Conservation (phyloP, 2,888 invertebrate species). For the Drosophila nigricruria region DNA sequence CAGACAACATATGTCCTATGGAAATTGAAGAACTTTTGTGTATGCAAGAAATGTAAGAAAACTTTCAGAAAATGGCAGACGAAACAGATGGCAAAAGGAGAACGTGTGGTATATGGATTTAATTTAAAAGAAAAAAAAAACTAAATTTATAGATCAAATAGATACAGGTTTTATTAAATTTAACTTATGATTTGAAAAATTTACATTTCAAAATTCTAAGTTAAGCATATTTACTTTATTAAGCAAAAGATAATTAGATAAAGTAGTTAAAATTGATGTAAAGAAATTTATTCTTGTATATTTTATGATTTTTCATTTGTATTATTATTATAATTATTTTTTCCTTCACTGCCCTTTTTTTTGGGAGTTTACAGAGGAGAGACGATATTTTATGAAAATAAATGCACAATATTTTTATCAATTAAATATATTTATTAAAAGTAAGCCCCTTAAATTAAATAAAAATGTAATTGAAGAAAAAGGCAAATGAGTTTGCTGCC, state of each 20-base stretch:
- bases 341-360: not conserved
- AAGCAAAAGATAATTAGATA: no score
- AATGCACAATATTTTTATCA: conserved; percentile 13
- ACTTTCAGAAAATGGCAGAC: not conserved
- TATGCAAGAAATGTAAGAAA: not conserved
- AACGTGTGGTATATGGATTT: not conserved
- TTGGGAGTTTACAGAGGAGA: no score
- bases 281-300: no score
- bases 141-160: not conserved
- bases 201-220: no score
- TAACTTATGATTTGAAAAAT: no score
- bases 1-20: conserved; percentile 15
- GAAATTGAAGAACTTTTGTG: conserved; percentile 9
- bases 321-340: not conserved
- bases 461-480: not conserved
- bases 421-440: not conserved
- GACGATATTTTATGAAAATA: conserved; percentile 8
- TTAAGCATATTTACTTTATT: no score
- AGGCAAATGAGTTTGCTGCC: not conserved
- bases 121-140: not conserved
- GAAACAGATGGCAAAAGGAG: not conserved
- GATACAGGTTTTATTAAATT: no score
- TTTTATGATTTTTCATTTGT: no score
- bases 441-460: not conserved
- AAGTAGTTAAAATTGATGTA: no score